These are phyloP conservation scores for Tyrannus savana DNA, from an alignment of 2,113 vertebrate genomes.

Conservation along the genomic window DNA sequence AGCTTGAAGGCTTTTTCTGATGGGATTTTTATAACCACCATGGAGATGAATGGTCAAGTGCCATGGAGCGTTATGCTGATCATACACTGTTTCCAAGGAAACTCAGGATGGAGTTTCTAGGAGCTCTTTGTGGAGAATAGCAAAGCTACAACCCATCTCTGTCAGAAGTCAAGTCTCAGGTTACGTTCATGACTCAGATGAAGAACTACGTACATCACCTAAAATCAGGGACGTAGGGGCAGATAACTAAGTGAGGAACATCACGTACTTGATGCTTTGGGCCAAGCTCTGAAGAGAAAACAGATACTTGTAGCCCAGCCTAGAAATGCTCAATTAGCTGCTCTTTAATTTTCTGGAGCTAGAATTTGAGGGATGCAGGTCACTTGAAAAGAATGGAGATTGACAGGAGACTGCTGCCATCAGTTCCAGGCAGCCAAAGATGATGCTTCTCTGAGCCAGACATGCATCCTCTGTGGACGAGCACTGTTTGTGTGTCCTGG, in stretches of 20 bases:
- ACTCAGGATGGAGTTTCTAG: constrained; percentile 25
- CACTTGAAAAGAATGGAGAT: background rate
- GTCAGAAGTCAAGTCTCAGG: background rate
- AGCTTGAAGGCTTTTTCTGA: constrained; percentile 57
- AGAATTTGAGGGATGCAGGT: background rate
- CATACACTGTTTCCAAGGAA: constrained; percentile 44
- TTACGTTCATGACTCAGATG: background rate
- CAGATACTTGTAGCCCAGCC: background rate
- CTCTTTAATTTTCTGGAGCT: background rate
- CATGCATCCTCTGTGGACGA: background rate
- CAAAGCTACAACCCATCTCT: background rate
- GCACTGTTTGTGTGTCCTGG: background rate
- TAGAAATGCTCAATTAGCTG: background rate
- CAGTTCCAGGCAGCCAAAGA: background rate
- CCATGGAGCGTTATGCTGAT: constrained; percentile 44
- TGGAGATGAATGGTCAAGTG: constrained; percentile 62
- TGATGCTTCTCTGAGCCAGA: background rate
- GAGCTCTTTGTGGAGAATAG: background rate
- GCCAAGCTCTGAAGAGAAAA: background rate
- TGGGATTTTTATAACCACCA: constrained; percentile 56
- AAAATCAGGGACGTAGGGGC: background rate
- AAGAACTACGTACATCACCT: background rate
- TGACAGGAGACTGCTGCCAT: background rate
- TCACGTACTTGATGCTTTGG: background rate
- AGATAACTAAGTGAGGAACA: background rate